Evolutionary conservation across 2,797 vertebrate species (phyloP), one percentile per base, ranked within the genome.

Genomic region (Scarus forsteni): DNA sequence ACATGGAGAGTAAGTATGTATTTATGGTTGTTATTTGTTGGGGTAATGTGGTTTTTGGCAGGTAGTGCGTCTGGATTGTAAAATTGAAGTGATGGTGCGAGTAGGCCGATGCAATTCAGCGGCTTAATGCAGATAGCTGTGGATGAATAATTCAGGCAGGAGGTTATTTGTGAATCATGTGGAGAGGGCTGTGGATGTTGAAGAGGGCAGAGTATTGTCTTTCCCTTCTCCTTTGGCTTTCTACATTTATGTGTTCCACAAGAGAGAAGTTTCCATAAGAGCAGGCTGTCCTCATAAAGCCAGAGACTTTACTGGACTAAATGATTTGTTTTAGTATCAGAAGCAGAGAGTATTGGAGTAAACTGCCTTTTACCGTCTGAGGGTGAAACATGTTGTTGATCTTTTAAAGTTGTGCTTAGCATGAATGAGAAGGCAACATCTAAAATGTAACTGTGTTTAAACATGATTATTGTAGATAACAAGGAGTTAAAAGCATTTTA

Each of bases 131-230:
- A 70, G 72, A 83, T 80, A 83, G 72, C 70, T 76, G 51, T 75
- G 63, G 70, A 79, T 88, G 67, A 91, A 91, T 92, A 70, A 91
- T 91, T 92, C 79, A 90, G 83, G 74, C 10, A 19, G 55, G 73
- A 73, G 72, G 77, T 82, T 87, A 74, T 81, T 86, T 87, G 77
- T 87, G 80, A 89, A 86, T 86, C 77, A 84, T 65, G 77, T 80
- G 74, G 75, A 80, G 83, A 85, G 84, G 83, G 73, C 85, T 84
- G 66, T 83, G 82, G 59, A 64, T 42, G 66, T 46, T 81, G 74
- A 81, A 86, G 80, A 79, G 77, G 67, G 52, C 74, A 71, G 75
- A 88, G 79, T 77, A 72, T 80, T 73, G 56, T 79, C 66, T 78
- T 80, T 79, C 13, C 39, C 60, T 60, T 61, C 56, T 62, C 55